Conservation (phyloP, 2,797 vertebrate genomes). For the Echeneis naucrates region DNA sequence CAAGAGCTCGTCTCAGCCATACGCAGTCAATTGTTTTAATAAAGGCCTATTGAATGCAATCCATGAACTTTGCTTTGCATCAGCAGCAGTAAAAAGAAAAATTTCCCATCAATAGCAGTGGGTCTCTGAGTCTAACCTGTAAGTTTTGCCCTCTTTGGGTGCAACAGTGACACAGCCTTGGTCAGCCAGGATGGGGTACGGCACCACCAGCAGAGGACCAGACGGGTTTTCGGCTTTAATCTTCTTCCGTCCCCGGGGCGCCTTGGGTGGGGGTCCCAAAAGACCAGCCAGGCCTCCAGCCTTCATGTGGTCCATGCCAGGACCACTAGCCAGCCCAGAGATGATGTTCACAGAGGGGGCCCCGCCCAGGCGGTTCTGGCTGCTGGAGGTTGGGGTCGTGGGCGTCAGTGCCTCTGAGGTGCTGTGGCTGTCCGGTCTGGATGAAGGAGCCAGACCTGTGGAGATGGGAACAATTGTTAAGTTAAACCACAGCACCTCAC, state of each 20-base stretch:
- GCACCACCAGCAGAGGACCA: constrained; percentile 95
- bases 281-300: constrained; percentile 90
- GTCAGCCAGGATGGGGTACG: constrained; percentile 94
- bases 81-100: background rate
- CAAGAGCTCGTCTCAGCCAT: constrained; percentile 7
- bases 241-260: constrained; percentile 95
- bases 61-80: constrained; percentile 21
- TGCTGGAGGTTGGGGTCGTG: constrained; percentile 93
- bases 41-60: constrained; percentile 27
- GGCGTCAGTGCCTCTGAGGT: constrained; percentile 93
- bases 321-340: constrained; percentile 93
- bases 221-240: constrained; percentile 95
- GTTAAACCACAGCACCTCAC: background rate
- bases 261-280: constrained; percentile 91
- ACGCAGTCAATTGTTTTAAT: background rate
- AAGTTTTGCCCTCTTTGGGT: constrained; percentile 97
- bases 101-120: background rate
- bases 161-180: constrained; percentile 86
- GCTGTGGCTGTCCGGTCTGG: constrained; percentile 88
- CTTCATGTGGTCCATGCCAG: constrained; percentile 95
- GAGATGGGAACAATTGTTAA: constrained; percentile 3
- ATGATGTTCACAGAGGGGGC: constrained; percentile 94
- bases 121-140: constrained; percentile 86
- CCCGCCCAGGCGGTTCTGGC: constrained; percentile 93
- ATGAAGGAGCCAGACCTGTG: constrained; percentile 89